Evolutionary conservation across 2,888 invertebrate species (phyloP), one percentile per base, ranked within the genome.

Genomic region (Mylabris sibirica): DNA sequence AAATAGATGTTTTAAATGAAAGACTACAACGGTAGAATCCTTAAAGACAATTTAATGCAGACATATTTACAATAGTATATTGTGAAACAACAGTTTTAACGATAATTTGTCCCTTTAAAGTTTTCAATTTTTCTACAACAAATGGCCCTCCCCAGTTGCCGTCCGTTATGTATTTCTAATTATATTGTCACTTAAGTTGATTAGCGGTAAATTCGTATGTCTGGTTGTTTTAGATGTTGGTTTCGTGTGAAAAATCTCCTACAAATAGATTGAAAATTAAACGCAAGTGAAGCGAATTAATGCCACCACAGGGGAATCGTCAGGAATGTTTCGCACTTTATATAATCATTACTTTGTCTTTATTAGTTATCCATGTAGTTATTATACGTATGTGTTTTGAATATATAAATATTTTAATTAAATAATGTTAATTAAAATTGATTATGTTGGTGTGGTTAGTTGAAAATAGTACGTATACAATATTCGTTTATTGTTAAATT

Each of bases 261-360:
- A 4, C 12, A 4, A 22, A 53, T 22, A 22, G 53, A 53, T 53
- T 22, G 22, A 53, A 53, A 53, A 57, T 57, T 57, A n/a, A 57
- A 57, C 5, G 14, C 57, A 57, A 57, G 57, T 57, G 24, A 57
- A 57, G 6, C 24, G 26, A 57, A 57, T 53, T 53, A 57, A 26
- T 57, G 53, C 11, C 57, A 26, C 14, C 26, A 26, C 26, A 57
- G 3, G 26, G 57, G 57, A 53, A 53, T 53, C 20, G 22, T 49
- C 20, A 8, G 9, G n/a, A 57, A 24, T 12, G 24, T 57, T 57
- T 24, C 49, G 20, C 49, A 57, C 24, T 24, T 57, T 12, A 8
- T 12, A 22, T 17, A 26, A 3, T 30, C n/a, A 24, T 22, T 53
- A 26, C 8, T 26, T 26, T 4, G 26, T 57, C 24, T 57, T 57